phyloP scores from a whole-genome alignment of 2,797 vertebrate species.

The Arremon brunneinucha region DNA sequence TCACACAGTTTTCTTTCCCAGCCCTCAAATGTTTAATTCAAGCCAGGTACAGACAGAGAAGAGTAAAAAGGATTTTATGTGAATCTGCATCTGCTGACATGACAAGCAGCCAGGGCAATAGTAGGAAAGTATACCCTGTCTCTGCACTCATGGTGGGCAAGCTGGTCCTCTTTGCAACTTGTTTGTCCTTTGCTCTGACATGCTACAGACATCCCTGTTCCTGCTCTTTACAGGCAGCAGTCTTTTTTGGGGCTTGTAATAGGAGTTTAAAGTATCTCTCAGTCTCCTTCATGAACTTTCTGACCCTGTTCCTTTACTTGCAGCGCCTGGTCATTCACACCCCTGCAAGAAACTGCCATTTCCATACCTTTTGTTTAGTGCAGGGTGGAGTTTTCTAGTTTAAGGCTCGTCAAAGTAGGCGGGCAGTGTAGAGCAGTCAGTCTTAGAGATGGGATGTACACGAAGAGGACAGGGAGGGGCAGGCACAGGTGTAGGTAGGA shows the following conservation, averaged over 20 bases:
- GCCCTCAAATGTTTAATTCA: neutral
- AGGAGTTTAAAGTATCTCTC: neutral
- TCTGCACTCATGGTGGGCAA: neutral
- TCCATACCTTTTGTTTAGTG: neutral
- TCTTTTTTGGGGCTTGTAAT: neutral
- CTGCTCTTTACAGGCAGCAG: neutral
- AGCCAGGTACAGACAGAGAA: neutral
- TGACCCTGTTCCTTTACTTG: neutral
- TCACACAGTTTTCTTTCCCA: neutral
- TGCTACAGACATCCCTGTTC: neutral
- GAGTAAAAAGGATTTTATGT: neutral
- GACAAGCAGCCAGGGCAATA: neutral
- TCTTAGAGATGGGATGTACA: neutral
- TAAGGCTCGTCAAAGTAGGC: neutral
- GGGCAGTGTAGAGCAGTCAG: neutral
- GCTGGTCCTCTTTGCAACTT: neutral
- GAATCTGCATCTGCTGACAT: neutral
- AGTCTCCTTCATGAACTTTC: neutral
- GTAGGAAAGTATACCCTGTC: neutral
- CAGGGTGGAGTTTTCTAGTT: constrained; percentile 26
- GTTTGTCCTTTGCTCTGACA: neutral
- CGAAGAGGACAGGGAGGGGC: neutral
- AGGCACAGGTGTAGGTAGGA: neutral
- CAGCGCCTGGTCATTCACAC: neutral
- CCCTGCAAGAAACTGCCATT: neutral